Percentiles rank a stretch among this genome's conserved stretches.
Conservation (phyloP, 2,113 vertebrate genomes). For the Ameiurus melas region DNA sequence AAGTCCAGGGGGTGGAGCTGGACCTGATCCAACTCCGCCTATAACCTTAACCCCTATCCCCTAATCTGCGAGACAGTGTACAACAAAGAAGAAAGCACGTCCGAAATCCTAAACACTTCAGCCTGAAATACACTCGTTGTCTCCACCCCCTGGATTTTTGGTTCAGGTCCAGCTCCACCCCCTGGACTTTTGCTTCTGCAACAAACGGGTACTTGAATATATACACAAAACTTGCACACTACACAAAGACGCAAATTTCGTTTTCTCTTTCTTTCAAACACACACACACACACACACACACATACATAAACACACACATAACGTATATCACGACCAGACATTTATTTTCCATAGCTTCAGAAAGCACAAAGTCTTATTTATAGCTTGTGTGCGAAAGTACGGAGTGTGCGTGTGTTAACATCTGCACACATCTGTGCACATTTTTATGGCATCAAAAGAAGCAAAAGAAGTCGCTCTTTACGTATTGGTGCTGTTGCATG, state of each 20-base stretch:
- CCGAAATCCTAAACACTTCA: background rate
- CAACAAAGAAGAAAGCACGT: background rate
- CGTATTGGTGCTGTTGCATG: background rate
- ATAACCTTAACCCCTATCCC: background rate
- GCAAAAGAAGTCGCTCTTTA: background rate
- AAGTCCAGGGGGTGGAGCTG: background rate
- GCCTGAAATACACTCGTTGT: background rate
- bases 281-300: constrained; percentile 5
- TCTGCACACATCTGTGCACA: background rate
- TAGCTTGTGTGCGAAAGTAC: constrained; percentile 54
- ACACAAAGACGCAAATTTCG: background rate
- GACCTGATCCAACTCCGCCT: background rate
- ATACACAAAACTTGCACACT: background rate
- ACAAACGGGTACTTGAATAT: background rate
- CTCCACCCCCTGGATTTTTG: background rate
- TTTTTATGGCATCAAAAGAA: background rate
- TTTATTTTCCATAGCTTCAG: background rate
- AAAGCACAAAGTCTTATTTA: background rate
- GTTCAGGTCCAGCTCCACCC: background rate
- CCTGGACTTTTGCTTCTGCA: background rate
- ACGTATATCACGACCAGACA: constrained; percentile 37
- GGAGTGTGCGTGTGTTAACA: background rate
- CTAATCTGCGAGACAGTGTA: background rate
- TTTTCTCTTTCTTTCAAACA: background rate
- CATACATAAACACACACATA: no score